Base-by-base conservation (phyloP, 2,113 vertebrate genomes). In the Bucco capensis region DNA sequence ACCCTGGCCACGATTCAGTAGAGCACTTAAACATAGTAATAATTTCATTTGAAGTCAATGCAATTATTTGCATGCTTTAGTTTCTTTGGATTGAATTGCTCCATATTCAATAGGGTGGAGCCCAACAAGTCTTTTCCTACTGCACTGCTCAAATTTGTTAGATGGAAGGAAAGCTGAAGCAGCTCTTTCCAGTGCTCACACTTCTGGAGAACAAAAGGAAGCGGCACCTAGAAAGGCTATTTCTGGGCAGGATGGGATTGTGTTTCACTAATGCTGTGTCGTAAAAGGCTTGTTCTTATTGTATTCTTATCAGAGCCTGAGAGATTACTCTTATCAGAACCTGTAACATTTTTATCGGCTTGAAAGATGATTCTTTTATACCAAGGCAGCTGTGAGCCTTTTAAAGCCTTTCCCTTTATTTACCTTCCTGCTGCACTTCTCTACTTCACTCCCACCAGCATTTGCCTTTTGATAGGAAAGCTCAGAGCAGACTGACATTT, bases 21-120 rank as follows among this genome's bases (percentile, higher is more conserved):
- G 58, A 75, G 47, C 77, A 90, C 56, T 95, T 94, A 86, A 70
- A 92, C 54, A 67, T 3, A 66, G 54, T 71, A 90, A 94, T 94
- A 92, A 93, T 90, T 95, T 94, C 54, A 94, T 96, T 93, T 94
- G 83, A 96, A 93, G 89, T 95, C 92, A 85, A 66, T 62, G 78
- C 46, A 89, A 89, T 84, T 92, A 94, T 94, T 96, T 95, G 83
- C 88, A 92, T 94, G 74, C 77, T 95, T 95, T 92, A 87, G 81
- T 92, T 92, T 83, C 66, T 96, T 89, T 93, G 86, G 70, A 90
- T 85, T 24, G 83, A 90, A 69, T 86, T 83, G 25, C 64, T 95
- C 71, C 86, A 92, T 94, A 95, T 94, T 92, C 91, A 93, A 28
- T 76, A 89, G 96, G 90, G 94, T 72, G 94, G 80, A 93, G 88